Evolutionary conservation across 2,888 invertebrate genomes (phyloP).

Genomic region (Mamestra brassicae): DNA sequence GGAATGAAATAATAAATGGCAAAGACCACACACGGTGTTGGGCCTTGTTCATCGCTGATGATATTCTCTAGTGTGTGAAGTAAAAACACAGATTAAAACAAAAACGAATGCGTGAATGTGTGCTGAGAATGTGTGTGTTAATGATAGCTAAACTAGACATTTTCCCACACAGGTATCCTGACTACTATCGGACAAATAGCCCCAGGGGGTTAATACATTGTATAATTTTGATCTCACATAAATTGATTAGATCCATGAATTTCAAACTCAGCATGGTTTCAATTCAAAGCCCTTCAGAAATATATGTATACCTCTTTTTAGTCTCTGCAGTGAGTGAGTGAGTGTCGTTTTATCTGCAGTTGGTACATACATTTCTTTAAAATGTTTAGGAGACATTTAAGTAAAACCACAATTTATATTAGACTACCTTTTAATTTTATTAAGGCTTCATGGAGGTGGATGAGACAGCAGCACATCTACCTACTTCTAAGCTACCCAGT

Average conservation of each 20-base stretch:
- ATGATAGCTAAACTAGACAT: slow-evolving; percentile 18
- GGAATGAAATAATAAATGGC: slow-evolving; percentile 18
- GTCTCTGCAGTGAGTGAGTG: no score
- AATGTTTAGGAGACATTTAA: neutral
- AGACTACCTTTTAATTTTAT: slow-evolving; percentile 9
- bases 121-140: slow-evolving; percentile 13
- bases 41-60: slow-evolving; percentile 6
- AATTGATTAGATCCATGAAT: neutral
- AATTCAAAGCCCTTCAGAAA: neutral
- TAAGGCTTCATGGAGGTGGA: no score
- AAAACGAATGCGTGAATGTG: slow-evolving; percentile 1
- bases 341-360: no score
- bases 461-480: no score
- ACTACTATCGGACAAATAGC: neutral
- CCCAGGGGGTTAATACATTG: neutral
- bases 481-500: no score
- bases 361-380: neutral
- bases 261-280: neutral
- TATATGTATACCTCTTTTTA: neutral
- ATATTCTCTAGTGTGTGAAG: slow-evolving; percentile 12
- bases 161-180: slow-evolving; percentile 9
- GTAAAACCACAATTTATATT: neutral
- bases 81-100: slow-evolving; percentile 21
- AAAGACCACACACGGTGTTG: slow-evolving; percentile 28
- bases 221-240: neutral